A percentile compares a stretch with the other conserved stretches of the same genome.
These are phyloP conservation scores for Caenorhabditis parvicauda DNA, from an alignment of 2,888 invertebrate genomes.

Conservation along the genomic window DNA sequence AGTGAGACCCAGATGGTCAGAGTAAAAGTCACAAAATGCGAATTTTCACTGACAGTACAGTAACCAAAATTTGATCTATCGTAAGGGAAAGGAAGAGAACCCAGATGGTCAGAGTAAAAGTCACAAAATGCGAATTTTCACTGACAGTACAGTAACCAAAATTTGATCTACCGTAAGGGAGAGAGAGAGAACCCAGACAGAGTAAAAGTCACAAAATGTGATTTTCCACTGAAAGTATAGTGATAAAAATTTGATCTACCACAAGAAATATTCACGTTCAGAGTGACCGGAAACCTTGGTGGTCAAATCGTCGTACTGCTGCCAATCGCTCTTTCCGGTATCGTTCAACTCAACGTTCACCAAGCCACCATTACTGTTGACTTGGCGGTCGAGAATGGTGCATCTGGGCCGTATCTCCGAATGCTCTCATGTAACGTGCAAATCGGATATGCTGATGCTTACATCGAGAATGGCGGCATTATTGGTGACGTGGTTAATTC, in stretches of 20 bases:
- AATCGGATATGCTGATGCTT: slow-evolving; percentile 56
- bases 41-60: no score
- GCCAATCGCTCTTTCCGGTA: slow-evolving; percentile 54
- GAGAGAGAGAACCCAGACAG: no score
- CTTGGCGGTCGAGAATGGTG: slow-evolving; percentile 40
- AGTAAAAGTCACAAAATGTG: no score
- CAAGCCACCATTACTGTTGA: slow-evolving; percentile 45
- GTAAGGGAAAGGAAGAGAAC: no score
- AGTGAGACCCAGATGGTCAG: no score
- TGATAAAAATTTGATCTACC: no score
- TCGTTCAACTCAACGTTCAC: slow-evolving; percentile 55
- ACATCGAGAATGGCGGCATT: slow-evolving; percentile 58
- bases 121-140: no score
- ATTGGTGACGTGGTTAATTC: slow-evolving; percentile 58
- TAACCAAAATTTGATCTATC: no score
- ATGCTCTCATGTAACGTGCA: slow-evolving; percentile 43
- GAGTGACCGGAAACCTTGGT: slow-evolving; percentile 59
- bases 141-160: no score
- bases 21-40: no score
- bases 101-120: no score
- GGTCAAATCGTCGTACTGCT: slow-evolving; percentile 56
- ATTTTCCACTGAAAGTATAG: no score
- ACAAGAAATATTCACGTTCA: slow-evolving; percentile 23
- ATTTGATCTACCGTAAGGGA: neutral
- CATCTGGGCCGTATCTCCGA: slow-evolving; percentile 39